Evolutionary conservation across 1,140 invertebrate species (phyloP), one percentile per base, ranked within the genome.

Genomic region (Conus ventricosus): DNA sequence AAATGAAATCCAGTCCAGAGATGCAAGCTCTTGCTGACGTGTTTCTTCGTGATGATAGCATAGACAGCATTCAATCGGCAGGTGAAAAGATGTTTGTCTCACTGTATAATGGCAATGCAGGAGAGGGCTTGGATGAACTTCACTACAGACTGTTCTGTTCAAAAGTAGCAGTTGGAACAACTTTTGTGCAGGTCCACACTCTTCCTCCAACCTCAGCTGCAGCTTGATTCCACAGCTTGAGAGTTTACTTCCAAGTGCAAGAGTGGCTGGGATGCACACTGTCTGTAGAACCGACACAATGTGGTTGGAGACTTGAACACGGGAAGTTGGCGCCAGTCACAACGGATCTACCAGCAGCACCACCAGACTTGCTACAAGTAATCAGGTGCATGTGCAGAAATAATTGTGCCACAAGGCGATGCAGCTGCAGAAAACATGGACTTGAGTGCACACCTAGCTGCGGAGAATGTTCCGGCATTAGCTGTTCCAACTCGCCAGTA

Each of bases 371-470:
- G 39, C 80, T 89, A 51, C 83, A 90, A 75, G 57, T 90, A 51
- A 87, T 92, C 53, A 87, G 83, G 71, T 92, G 91, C 71, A 89
- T 80, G 39, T 92, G 91, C 76, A 91, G 90, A 88, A 54, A 55
- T 81, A 85, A 87, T 55, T 92, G 91, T 86, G 88, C 88, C 71
- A 90, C 87, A 51, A 89, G 85, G 78, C 53, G 89, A 76, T 92
- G 91, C 60, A 71, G 80, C 0, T 91, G 90, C 84, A 85, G 87
- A 60, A 92, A 89, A 75, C 57, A 89, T 75, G 87, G 90, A 53
- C 75, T 92, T 5, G 63, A 76, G 5, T 91, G 90, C 54, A 83
- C 90, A 82, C 23, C 60, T 6, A 88, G 54, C 7, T 92, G 90
- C 85, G 67, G 86, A 60, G 87, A 88, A 55, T 91, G 91, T 75